A percentile compares a stretch with the other conserved stretches of the same genome.
Evolutionary conservation across 2,888 invertebrate genomes (phyloP).

Genomic region (Alcis repandata): DNA sequence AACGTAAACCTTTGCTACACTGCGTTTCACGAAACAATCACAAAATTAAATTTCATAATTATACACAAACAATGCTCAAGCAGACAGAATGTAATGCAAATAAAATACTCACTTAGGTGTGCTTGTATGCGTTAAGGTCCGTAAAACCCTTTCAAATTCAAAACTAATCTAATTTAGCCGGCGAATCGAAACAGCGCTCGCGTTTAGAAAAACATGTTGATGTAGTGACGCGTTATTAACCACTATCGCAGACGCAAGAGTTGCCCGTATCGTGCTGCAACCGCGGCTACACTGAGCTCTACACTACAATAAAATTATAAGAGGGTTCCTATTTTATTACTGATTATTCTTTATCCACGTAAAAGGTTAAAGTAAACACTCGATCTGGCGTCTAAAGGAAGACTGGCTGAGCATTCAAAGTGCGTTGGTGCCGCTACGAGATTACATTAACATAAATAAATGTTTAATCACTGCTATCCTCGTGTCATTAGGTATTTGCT

Average conservation of each 20-base stretch:
- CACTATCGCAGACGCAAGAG: conserved; percentile 67
- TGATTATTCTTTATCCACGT: conserved; percentile 25
- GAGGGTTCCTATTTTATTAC: conserved; percentile 15
- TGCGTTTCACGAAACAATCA: conserved; percentile 3
- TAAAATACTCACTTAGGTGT: conserved; percentile 38
- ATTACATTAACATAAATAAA: conserved; percentile 70
- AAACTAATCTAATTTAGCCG: conserved; percentile 25
- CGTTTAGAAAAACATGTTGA: conserved; percentile 59
- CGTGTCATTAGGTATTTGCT: conserved; percentile 55
- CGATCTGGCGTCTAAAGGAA: conserved; percentile 37
- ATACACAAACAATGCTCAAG: conserved; percentile 21
- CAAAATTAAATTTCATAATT: conserved; percentile 20
- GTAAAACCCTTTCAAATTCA: conserved; percentile 23
- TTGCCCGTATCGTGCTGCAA: conserved; percentile 45
- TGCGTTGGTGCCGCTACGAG: conserved; percentile 50
- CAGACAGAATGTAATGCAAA: conserved; percentile 32
- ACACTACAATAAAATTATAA: conserved; percentile 17
- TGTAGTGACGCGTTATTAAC: conserved; percentile 64
- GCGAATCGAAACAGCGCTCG: conserved; percentile 37
- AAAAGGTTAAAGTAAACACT: conserved; percentile 50
- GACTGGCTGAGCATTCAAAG: conserved; percentile 51
- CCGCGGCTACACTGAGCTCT: conserved; percentile 43
- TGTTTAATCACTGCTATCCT: conserved; percentile 57
- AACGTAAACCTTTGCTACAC: not conserved
- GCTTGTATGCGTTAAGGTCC: conserved; percentile 11